Conservation (phyloP, 2,888 invertebrate genomes). For the Aphodius sticticus region DNA sequence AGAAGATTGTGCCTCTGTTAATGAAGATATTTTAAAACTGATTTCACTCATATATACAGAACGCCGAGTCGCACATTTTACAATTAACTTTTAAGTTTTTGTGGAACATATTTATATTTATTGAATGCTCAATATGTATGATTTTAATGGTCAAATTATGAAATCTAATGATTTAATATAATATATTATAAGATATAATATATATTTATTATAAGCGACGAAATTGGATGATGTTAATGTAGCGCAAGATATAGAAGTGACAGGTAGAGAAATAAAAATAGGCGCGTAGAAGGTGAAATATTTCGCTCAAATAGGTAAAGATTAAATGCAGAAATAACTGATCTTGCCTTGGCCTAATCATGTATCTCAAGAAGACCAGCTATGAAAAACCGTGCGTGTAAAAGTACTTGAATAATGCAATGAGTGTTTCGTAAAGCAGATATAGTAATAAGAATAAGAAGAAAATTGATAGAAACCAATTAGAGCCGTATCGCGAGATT, state of each 20-base stretch:
- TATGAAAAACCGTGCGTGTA: conserved; percentile 8
- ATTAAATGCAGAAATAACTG: neutral
- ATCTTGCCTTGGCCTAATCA: conserved; percentile 29
- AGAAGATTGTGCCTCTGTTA: too few relatives aligned
- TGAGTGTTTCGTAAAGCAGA: neutral
- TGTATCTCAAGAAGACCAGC: conserved; percentile 30
- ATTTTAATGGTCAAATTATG: too few relatives aligned
- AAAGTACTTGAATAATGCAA: neutral
- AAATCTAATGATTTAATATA: too few relatives aligned
- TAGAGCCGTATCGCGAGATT: neutral
- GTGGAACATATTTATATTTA: too few relatives aligned
- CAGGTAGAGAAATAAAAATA: neutral
- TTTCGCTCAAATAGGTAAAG: neutral
- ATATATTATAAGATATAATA: too few relatives aligned
- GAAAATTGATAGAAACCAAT: neutral
- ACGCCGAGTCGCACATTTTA: too few relatives aligned
- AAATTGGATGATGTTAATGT: neutral
- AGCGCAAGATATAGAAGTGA: neutral
- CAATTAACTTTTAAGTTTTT: too few relatives aligned
- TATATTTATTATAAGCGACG: neutral
- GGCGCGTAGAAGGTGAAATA: neutral
- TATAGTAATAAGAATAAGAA: neutral
- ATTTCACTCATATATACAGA: too few relatives aligned
- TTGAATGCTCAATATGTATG: too few relatives aligned
- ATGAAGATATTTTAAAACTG: too few relatives aligned